Conservation (phyloP, 1,140 invertebrate species). For the Asobara japonica region DNA sequence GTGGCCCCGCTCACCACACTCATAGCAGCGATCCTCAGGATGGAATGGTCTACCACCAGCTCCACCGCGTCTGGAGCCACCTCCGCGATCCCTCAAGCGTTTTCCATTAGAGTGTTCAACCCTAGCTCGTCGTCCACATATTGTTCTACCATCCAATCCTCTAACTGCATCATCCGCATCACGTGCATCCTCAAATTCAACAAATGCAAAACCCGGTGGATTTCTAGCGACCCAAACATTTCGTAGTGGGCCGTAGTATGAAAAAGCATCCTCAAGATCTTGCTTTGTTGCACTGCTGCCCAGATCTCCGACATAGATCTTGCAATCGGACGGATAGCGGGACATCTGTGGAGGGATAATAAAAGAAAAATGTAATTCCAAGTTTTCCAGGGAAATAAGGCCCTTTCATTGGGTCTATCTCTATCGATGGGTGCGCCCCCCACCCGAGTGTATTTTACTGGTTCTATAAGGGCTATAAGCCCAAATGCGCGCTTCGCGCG, state of each 20-base stretch:
- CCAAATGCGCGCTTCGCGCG: too few species aligned
- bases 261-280: conserved; percentile 93
- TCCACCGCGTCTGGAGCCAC: conserved; percentile 66
- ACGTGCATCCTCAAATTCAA: conserved; percentile 90
- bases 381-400: too few species aligned
- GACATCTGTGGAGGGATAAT: conserved; percentile 69
- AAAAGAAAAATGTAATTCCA: neutral
- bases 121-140: conserved; percentile 89
- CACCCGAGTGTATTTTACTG: too few species aligned
- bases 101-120: conserved; percentile 93
- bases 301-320: conserved; percentile 97
- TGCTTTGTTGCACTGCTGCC: conserved; percentile 88
- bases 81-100: conserved; percentile 58
- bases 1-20: conserved; percentile 90
- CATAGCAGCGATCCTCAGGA: conserved; percentile 89
- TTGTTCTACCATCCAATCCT: conserved; percentile 78
- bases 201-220: conserved; percentile 93
- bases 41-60: conserved; percentile 76
- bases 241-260: conserved; percentile 91
- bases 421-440: too few species aligned
- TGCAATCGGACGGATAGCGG: conserved; percentile 86
- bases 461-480: too few species aligned
- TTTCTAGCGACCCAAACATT: conserved; percentile 97
- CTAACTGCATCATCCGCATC: conserved; percentile 94
- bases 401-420: too few species aligned